Evolutionary conservation across 2,888 invertebrate species (phyloP).

Genomic region (Phyto melanocephala): DNA sequence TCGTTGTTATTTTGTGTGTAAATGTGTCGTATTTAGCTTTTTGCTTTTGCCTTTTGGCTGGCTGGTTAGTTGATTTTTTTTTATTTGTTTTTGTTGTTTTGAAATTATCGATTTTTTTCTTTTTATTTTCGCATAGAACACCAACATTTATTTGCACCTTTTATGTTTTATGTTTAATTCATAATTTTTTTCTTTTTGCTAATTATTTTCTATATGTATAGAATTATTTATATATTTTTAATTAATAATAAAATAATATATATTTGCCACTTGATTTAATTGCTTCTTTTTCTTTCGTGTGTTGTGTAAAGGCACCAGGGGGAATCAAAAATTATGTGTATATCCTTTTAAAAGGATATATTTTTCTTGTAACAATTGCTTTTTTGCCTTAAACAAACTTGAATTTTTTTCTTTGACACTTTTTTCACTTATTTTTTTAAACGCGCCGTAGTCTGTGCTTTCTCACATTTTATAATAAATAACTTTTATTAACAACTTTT

Average conservation of each 20-base stretch:
- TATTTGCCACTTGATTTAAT: conserved; percentile 48
- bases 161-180: not conserved
- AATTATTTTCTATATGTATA: not conserved
- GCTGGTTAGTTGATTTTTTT: conserved; percentile 60
- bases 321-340: conserved; percentile 59
- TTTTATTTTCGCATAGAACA: conserved; percentile 40
- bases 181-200: conserved; percentile 15
- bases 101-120: conserved; percentile 68
- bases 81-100: conserved; percentile 49
- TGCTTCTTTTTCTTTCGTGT: conserved; percentile 45
- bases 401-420: conserved; percentile 22
- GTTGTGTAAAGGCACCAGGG: conserved; percentile 60
- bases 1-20: conserved; percentile 61
- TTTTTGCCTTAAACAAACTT: conserved; percentile 37
- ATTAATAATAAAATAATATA: not conserved
- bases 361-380: conserved; percentile 42
- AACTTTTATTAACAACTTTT: not conserved
- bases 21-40: conserved; percentile 58
- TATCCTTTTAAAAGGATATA: conserved; percentile 54
- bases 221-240: not conserved
- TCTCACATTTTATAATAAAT: not conserved
- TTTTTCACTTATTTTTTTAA: conserved; percentile 19
- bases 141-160: conserved; percentile 37
- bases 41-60: conserved; percentile 62
- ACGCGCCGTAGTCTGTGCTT: conserved; percentile 49